phyloP scores from a whole-genome alignment of 2,797 vertebrate species.

The Apogon talboti region DNA sequence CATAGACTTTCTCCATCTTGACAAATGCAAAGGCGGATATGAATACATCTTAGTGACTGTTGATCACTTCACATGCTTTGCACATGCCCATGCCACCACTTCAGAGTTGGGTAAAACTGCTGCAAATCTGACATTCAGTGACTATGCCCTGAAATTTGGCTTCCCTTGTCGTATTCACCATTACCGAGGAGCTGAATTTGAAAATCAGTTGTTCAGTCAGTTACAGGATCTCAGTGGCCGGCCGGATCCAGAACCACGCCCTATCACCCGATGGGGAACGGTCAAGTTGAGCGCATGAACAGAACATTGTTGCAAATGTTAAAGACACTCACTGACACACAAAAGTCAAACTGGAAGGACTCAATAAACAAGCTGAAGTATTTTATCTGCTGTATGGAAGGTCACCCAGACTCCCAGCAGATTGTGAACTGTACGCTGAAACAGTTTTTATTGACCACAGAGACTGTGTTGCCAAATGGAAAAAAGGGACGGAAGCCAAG shows the following conservation, averaged over 20 bases:
- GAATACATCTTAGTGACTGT: slow-evolving; percentile 13
- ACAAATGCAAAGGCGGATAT: slow-evolving; percentile 21
- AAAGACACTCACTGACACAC: slow-evolving; percentile 17
- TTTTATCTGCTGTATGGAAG: no score
- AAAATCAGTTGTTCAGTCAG: slow-evolving; percentile 1
- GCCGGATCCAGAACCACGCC: slow-evolving; percentile 23
- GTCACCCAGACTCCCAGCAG: no score
- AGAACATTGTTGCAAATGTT: slow-evolving; percentile 39
- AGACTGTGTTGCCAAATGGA: slow-evolving; percentile 5
- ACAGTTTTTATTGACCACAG: slow-evolving; percentile 7
- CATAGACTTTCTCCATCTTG: slow-evolving; percentile 17
- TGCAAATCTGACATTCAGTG: slow-evolving; percentile 1
- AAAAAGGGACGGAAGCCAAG: not conserved
- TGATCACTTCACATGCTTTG: slow-evolving; percentile 17
- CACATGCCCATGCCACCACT: slow-evolving; percentile 10
- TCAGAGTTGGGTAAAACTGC: not conserved
- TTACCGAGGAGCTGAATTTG: not conserved
- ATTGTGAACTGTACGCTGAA: no score
- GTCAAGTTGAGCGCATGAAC: slow-evolving; percentile 21
- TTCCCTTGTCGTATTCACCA: slow-evolving; percentile 1
- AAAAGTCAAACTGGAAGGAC: no score
- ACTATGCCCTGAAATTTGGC: not conserved
- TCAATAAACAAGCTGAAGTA: no score
- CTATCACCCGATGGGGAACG: slow-evolving; percentile 24
- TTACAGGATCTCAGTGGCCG: not conserved